Base-by-base conservation (phyloP, 2,888 invertebrate genomes). In the Crioceris asparagi region DNA sequence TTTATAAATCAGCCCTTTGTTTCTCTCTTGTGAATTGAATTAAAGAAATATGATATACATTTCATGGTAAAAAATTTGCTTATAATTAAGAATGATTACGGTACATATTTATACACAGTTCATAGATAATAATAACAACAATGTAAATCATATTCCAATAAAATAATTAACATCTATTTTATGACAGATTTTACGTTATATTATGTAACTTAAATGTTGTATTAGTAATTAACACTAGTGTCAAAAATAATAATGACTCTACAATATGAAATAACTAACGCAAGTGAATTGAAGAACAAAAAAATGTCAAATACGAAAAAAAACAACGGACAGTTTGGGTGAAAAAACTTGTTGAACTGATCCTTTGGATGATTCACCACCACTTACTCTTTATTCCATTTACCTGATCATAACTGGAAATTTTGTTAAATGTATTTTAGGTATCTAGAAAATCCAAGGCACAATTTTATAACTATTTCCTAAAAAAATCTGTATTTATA, bases 1-100 rank as follows among this genome's bases (percentile, higher is more conserved):
- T 54, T 56, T 55, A 57, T 59, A 59, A 57, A 59, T 61, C 61
- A 61, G 61, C 62, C 61, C 61, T 61, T 61, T 51, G n/a, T 57
- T 60, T 61, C 61, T 61, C 61, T 61, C 61, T 52, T 61, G 54
- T 59, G 54, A 57, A 59, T 53, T 51, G 50, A 57, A 55, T 54
- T 54, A 56, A 57, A 54, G 57, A 60, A 59, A 59, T 57, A 59
- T 58, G 57, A 60, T 53, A 49, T 56, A 56, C 55, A 57, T 46
- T 38, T 47, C 44, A 41, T 45, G 39, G 30, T 38, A 38, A 43
- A 35, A 33, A 43, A 36, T 39, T 30, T 18, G 25, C 12, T 32
- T n/a, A 30, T 23, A 18, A 3, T 11, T 16, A 25, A 38, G 34
- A 31, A 38, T 32, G 33, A 29, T 30, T 39, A 43, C 32, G 38